Conservation (phyloP, 2,888 invertebrate species). For the Hydraecia micacea region DNA sequence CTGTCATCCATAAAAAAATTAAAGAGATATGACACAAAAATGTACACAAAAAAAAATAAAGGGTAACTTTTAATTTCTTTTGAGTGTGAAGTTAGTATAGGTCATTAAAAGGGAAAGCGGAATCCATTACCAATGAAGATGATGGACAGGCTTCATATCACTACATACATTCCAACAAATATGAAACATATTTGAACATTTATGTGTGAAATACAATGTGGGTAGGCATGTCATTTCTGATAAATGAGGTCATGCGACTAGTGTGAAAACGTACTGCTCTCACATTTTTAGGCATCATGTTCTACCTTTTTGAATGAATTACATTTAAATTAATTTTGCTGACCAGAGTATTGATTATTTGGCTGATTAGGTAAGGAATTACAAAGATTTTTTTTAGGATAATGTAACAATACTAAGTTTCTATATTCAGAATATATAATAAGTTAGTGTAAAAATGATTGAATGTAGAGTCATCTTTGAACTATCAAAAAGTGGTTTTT, state of each 20-base stretch:
- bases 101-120: constrained; percentile 13
- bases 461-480: not conserved
- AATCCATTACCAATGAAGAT: constrained; percentile 16
- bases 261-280: constrained; percentile 13
- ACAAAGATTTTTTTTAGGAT: not conserved
- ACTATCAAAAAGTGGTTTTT: not conserved
- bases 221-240: constrained; percentile 36
- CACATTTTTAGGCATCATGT: constrained; percentile 16
- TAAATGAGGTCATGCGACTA: constrained; percentile 33
- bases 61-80: no score
- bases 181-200: constrained; percentile 12
- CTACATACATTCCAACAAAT: constrained; percentile 13
- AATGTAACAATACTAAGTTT: not conserved
- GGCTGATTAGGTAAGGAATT: not conserved
- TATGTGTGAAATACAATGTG: constrained; percentile 45
- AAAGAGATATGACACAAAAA: not conserved
- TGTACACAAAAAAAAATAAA: no score
- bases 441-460: not conserved
- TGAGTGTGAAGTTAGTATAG: not conserved
- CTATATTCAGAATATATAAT: not conserved
- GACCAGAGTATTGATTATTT: no score
- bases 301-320: not conserved
- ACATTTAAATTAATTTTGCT: no score
- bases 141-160: constrained; percentile 3
- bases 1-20: no score